Conservation (phyloP, 2,888 invertebrate species). For the Rhyacophila evoluta region DNA sequence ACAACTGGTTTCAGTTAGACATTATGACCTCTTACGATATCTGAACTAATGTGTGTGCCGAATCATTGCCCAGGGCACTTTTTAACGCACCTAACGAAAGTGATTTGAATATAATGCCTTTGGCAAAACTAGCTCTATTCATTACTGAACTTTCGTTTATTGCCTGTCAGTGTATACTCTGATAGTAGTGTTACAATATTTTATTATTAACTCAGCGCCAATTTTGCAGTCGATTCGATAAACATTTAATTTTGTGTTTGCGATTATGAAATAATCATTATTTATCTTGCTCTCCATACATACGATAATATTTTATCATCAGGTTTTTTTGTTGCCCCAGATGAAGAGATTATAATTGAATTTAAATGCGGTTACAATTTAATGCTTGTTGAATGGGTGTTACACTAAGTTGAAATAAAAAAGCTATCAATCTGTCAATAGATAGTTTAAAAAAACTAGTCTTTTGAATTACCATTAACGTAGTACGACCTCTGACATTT, state of each 20-base stretch:
- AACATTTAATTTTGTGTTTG: too few relatives aligned
- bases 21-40: not conserved
- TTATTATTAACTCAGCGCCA: not conserved
- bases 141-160: constrained; percentile 11
- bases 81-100: not conserved
- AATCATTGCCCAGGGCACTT: not conserved
- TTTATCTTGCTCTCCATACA: too few relatives aligned
- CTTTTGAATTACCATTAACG: too few relatives aligned
- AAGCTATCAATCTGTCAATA: too few relatives aligned
- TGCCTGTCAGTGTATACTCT: not conserved
- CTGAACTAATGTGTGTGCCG: not conserved
- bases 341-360: not conserved
- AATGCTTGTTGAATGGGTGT: too few relatives aligned
- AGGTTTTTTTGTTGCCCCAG: too few relatives aligned
- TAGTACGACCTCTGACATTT: too few relatives aligned
- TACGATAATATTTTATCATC: not conserved
- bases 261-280: too few relatives aligned
- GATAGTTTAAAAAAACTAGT: too few relatives aligned
- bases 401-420: too few relatives aligned
- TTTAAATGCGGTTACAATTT: too few relatives aligned
- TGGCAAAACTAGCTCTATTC: not conserved
- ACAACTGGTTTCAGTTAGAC: not conserved
- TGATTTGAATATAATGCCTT: not conserved
- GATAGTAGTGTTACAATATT: not conserved
- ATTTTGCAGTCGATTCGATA: too few relatives aligned